A percentile compares a stretch with the other conserved stretches of the same genome.
Conservation (phyloP, 2,113 vertebrate species). For the Ailurus styani region DNA sequence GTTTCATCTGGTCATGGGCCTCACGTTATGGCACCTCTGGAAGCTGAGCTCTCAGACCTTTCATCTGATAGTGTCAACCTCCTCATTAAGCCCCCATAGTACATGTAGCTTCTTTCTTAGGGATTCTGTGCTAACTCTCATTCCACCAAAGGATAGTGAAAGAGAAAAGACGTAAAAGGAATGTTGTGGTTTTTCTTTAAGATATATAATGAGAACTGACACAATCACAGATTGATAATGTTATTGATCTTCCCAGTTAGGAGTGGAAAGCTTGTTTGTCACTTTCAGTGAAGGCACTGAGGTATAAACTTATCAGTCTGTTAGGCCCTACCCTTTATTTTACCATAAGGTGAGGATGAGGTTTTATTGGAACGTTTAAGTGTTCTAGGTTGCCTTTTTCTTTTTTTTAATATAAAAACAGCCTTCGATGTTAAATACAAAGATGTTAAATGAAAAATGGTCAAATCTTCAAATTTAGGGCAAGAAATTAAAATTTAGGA, state of each 20-base stretch:
- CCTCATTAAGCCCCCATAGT: neutral
- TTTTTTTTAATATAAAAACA: neutral
- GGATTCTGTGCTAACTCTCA: neutral
- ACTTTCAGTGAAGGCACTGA: neutral
- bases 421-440: neutral
- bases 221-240: no score
- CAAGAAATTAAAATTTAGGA: neutral
- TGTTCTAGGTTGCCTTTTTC: neutral
- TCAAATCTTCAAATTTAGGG: neutral
- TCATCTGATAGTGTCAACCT: neutral
- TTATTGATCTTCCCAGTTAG: neutral
- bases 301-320: neutral
- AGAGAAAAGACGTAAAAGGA: neutral
- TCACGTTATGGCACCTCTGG: neutral
- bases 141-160: neutral
- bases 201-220: neutral
- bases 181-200: neutral
- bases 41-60: neutral
- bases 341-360: neutral
- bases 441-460: neutral
- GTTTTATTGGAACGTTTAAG: neutral
- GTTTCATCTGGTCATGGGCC: accelerated
- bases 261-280: neutral
- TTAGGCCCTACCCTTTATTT: neutral
- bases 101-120: neutral